These are phyloP conservation scores for Fissipunctia ypsillon DNA, from an alignment of 2,888 invertebrate species.

Conservation along the genomic window DNA sequence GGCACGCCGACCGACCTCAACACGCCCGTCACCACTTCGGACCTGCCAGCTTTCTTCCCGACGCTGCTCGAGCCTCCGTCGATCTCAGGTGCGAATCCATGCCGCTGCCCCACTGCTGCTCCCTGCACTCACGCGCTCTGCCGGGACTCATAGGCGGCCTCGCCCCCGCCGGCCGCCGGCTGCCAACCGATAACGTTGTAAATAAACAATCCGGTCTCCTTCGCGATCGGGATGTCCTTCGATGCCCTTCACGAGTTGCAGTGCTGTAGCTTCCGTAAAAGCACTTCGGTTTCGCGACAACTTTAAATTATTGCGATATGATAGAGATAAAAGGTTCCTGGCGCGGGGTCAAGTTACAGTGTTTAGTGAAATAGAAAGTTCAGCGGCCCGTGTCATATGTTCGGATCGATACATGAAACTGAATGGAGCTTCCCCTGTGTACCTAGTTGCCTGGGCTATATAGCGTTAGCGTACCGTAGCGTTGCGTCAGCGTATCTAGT, in stretches of 20 bases:
- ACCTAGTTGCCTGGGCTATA: constrained; percentile 41
- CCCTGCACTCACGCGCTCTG: constrained; percentile 46
- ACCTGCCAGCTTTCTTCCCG: constrained; percentile 97
- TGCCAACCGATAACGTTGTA: constrained; percentile 84
- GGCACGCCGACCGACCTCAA: constrained; percentile 96
- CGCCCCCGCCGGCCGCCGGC: constrained; percentile 77
- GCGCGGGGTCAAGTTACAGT: constrained; percentile 72
- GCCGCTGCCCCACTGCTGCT: constrained; percentile 61
- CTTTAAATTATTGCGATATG: constrained; percentile 40
- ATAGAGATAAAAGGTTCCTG: constrained; percentile 60
- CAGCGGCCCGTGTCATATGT: constrained; percentile 77
- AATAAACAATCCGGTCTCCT: constrained; percentile 82
- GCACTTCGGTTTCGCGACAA: constrained; percentile 47
- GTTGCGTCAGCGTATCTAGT: constrained; percentile 32
- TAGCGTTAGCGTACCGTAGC: constrained; percentile 43
- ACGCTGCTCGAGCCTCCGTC: constrained; percentile 97
- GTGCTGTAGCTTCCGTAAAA: constrained; percentile 57
- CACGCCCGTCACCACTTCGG: constrained; percentile 98
- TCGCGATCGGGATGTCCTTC: constrained; percentile 67
- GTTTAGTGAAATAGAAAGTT: constrained; percentile 87
- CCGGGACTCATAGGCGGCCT: constrained; percentile 77
- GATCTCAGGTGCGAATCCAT: constrained; percentile 95
- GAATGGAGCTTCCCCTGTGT: constrained; percentile 81
- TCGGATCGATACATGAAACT: constrained; percentile 84
- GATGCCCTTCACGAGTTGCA: constrained; percentile 68